phyloP scores from a whole-genome alignment of 2,888 invertebrate genomes.

The Pherbina coryleti region DNA sequence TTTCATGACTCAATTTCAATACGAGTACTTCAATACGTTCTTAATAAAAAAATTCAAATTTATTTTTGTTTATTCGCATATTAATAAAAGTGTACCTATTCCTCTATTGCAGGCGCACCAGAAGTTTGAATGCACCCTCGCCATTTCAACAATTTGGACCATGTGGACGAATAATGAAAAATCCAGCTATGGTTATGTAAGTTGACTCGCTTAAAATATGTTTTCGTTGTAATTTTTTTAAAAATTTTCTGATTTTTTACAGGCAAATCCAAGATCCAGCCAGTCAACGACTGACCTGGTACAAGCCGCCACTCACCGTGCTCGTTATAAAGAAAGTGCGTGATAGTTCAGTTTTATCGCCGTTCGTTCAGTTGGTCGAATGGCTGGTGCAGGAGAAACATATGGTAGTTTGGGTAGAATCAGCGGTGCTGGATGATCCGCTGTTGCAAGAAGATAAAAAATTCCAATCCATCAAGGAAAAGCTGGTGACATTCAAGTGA shows the following conservation, averaged over 20 bases:
- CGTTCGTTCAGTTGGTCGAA: conserved; percentile 91
- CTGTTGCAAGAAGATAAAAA: conserved; percentile 80
- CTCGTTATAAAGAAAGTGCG: conserved; percentile 96
- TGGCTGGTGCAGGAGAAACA: conserved; percentile 96
- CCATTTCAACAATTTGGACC: conserved; percentile 98
- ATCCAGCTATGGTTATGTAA: conserved; percentile 96
- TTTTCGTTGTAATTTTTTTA: not conserved
- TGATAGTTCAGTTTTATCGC: conserved; percentile 88
- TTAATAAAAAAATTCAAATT: not conserved
- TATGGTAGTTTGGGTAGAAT: conserved; percentile 96
- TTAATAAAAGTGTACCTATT: conserved; percentile 25
- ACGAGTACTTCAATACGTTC: not conserved
- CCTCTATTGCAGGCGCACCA: conserved; percentile 82
- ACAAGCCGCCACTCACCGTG: conserved; percentile 96
- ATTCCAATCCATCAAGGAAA: conserved; percentile 83
- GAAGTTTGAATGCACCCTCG: conserved; percentile 95
- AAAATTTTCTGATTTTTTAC: conserved; percentile 54
- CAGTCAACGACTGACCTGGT: conserved; percentile 96
- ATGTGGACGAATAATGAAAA: conserved; percentile 97
- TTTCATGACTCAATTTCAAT: not conserved
- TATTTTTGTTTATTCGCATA: not conserved
- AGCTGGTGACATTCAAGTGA: conserved; percentile 82
- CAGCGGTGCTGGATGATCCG: conserved; percentile 89
- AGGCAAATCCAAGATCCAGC: conserved; percentile 98
- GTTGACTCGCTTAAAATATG: conserved; percentile 68